Percentiles rank a stretch among this genome's conserved stretches.
Evolutionary conservation across 2,797 vertebrate species (phyloP).

Genomic region (Alauda arvensis): DNA sequence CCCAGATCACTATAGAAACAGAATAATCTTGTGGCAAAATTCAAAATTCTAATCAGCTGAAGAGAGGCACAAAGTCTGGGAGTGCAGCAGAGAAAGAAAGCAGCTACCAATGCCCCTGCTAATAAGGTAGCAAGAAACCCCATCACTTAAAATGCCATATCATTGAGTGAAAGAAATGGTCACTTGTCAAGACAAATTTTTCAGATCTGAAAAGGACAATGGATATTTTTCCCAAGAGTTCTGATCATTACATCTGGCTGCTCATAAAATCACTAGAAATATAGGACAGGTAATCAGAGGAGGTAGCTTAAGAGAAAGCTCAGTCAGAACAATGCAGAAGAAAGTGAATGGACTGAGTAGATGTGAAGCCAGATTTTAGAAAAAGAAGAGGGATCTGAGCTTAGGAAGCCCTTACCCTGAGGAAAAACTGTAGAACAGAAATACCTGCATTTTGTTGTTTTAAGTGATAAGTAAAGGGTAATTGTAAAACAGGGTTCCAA

Average conservation of each 20-base stretch:
- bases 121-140: background rate
- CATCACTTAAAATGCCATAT: background rate
- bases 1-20: slow-evolving; percentile 51
- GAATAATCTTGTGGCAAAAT: slow-evolving; percentile 36
- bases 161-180: background rate
- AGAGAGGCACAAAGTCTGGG: background rate
- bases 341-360: background rate
- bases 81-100: background rate
- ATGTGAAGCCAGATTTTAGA: background rate
- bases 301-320: background rate
- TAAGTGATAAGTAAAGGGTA: background rate
- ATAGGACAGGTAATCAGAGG: background rate
- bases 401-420: background rate
- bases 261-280: background rate
- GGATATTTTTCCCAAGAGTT: background rate
- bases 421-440: background rate
- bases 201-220: background rate
- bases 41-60: slow-evolving; percentile 20
- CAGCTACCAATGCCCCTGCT: background rate
- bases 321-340: background rate
- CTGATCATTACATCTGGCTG: background rate
- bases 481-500: background rate
- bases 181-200: background rate
- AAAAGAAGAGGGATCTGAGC: background rate
- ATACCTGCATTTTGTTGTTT: background rate